A percentile compares a stretch with the other conserved stretches of the same genome.
Conservation (phyloP, 2,888 invertebrate genomes). For the Chelonus formosanus region DNA sequence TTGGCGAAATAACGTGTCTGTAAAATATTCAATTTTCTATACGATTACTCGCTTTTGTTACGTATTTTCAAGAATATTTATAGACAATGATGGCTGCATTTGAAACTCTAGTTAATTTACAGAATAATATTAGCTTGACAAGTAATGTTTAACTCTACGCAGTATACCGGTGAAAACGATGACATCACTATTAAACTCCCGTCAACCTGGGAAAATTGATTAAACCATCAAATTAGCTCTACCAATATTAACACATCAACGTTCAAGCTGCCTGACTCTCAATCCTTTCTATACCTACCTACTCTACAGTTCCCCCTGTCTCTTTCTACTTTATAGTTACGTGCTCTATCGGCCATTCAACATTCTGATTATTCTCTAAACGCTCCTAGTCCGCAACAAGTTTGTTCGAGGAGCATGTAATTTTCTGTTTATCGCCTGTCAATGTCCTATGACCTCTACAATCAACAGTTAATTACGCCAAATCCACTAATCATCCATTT, state of each 20-base stretch:
- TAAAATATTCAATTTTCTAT: background rate
- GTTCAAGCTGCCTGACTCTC: constrained; percentile 34
- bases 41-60: background rate
- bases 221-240: constrained; percentile 65
- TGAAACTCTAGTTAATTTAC: constrained; percentile 63
- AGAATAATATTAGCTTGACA: constrained; percentile 63
- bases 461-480: background rate
- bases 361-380: constrained; percentile 43
- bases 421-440: constrained; percentile 26
- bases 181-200: constrained; percentile 65
- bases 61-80: background rate
- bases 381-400: constrained; percentile 30
- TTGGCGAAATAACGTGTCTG: no score
- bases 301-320: constrained; percentile 15
- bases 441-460: constrained; percentile 5
- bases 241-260: constrained; percentile 62
- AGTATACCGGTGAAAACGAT: constrained; percentile 63
- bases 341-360: constrained; percentile 39
- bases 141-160: constrained; percentile 62
- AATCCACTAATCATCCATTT: background rate
- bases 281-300: constrained; percentile 15
- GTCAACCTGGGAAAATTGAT: constrained; percentile 64
- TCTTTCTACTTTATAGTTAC: constrained; percentile 15
- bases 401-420: constrained; percentile 28
- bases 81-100: constrained; percentile 57